Evolutionary conservation across 2,113 vertebrate genomes (phyloP).

Genomic region (Cochlearius cochlearius): DNA sequence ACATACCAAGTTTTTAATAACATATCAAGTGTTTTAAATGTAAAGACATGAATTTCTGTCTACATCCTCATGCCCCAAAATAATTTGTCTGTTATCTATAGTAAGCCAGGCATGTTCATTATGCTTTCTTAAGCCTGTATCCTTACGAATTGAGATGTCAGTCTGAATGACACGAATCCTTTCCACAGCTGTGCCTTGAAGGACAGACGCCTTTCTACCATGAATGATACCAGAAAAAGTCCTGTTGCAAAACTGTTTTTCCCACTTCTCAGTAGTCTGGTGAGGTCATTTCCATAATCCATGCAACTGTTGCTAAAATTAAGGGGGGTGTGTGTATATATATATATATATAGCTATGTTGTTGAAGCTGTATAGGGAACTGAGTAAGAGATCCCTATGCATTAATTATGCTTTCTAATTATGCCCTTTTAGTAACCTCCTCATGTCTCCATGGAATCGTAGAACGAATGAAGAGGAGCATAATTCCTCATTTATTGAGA

Average conservation of each 20-base stretch:
- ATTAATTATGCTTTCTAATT: conserved; percentile 16
- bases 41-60: background rate
- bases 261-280: background rate
- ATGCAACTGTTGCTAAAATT: background rate
- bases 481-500: conserved; percentile 2
- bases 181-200: background rate
- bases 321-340: background rate
- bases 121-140: background rate
- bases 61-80: background rate
- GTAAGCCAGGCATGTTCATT: background rate
- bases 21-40: background rate
- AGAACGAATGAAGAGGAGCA: background rate
- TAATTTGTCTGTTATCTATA: background rate
- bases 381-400: background rate
- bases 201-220: background rate
- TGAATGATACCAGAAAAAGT: background rate
- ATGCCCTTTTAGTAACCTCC: background rate
- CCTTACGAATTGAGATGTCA: conserved; percentile 1
- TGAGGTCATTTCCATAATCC: background rate
- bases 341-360: background rate
- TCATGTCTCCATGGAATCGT: background rate
- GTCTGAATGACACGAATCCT: background rate
- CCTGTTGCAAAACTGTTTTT: background rate
- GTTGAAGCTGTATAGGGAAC: background rate
- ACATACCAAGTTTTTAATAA: background rate